Base-by-base conservation (phyloP, 2,113 vertebrate species). In the Tauraco erythrolophus region DNA sequence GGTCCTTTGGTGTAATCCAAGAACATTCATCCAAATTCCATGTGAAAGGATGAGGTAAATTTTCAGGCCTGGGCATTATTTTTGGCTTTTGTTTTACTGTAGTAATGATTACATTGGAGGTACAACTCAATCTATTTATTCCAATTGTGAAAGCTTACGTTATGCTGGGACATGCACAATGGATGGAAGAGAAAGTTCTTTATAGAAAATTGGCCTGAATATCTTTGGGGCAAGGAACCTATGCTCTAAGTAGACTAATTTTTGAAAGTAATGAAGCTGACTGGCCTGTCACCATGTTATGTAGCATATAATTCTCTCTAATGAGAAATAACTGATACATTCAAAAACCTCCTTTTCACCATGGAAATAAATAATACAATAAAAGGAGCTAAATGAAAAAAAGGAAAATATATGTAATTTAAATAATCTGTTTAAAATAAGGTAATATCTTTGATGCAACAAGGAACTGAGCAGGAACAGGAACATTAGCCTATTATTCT, bases 281-380 rank as follows among this genome's bases (percentile, higher is more conserved):
- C 14, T 96, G 27, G 16, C 43, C 48, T 84, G 31, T 57, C 65
- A 37, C 62, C 61, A 6, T 35, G 22, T 81, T 95, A 69, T 25
- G 11, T 25, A 83, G 53, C 30, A 11, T 50, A 31, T 37, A 50
- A 37, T 82, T 82, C 39, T 22, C 45, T 88, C 65, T 84, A 51
- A n/a, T 37, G 9, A 75, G 64, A 94, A 90, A 88, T 27, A 94
- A 78, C 74, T 43, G 46, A 93, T 92, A 80, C 37, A 53, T 90
- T 83, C 12, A 68, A 50, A 87, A 92, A 5, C 5, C 24, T 89
- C 45, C 69, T 83, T 84, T 94, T 31, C 74, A 16, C 84, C 54
- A 43, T 83, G 65, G 80, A 92, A 92, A 89, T 95, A 51, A 90
- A 86, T 84, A 94, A 91, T 92, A 91, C 68, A 87, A 80, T 86